These are phyloP conservation scores for Melipona bicolor DNA, from an alignment of 2,888 invertebrate species.

Conservation along the genomic window DNA sequence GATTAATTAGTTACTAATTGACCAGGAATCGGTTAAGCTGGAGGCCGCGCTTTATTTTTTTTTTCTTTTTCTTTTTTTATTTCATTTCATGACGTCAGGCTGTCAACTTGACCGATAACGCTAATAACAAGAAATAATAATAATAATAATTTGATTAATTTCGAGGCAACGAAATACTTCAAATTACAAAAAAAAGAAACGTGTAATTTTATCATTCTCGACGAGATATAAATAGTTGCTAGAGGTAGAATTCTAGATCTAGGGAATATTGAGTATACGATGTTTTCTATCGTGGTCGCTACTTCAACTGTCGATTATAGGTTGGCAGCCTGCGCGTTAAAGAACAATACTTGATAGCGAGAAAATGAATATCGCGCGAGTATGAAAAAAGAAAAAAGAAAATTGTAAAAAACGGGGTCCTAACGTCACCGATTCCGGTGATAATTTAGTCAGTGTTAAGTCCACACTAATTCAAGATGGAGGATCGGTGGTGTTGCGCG, in stretches of 20 bases:
- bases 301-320: conserved; percentile 8
- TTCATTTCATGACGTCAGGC: conserved; percentile 11
- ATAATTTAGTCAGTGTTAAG: conserved; percentile 46
- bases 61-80: not conserved
- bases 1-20: conserved; percentile 21
- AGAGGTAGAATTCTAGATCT: not conserved
- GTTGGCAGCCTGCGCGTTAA: conserved; percentile 13
- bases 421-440: conserved; percentile 35
- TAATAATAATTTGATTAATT: not conserved
- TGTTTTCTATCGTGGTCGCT: not conserved
- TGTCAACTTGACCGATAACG: conserved; percentile 11
- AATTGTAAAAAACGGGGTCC: conserved; percentile 34
- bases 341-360: conserved; percentile 36
- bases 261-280: not conserved
- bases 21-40: not conserved
- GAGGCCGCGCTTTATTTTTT: conserved; percentile 11
- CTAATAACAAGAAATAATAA: not conserved
- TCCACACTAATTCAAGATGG: conserved; percentile 39
- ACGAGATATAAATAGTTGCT: not conserved
- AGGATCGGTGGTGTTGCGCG: conserved; percentile 42
- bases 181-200: not conserved
- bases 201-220: not conserved
- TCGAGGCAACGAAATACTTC: not conserved
- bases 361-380: conserved; percentile 23
- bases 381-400: not conserved